Base-by-base conservation (phyloP, 2,888 invertebrate genomes). In the Smittia sp. region DNA sequence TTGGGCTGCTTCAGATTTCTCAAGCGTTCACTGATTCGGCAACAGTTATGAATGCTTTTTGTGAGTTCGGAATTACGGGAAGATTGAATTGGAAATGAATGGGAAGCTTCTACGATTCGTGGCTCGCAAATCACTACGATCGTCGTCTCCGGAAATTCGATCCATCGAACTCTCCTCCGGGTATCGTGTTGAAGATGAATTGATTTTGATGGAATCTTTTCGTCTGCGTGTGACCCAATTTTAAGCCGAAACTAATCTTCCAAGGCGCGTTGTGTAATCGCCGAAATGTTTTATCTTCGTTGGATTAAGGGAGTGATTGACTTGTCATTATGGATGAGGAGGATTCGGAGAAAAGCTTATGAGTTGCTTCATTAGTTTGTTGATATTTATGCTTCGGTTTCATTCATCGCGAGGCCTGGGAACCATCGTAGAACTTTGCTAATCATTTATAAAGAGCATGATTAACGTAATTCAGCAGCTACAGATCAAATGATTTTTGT, bases 121-220 rank as follows among this genome's bases (percentile, higher is more conserved):
- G n/a, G 15, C 15, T 46, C 15, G 46, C 15, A 15, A n/a, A 32
- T 32, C 32, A 32, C 32, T 32, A 46, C n/a, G 11, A 11, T 46
- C 46, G 13, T 15, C 46, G 46, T 32, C 32, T 32, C 32, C 32
- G 32, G 32, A 32, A 32, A 32, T 32, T 32, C 32, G 32, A 32
- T 32, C 9, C 32, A 3, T 32, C 32, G 32, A 46, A n/a, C 15
- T 46, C 46, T 46, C 46, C 46, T 3, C 4, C 22, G 9, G 18
- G 9, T 58, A 20, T 58, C 58, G n/a, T 58, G 58, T 58, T 22
- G 58, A 18, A 3, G 58, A 58, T 58, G 58, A 58, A 58, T 58
- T 58, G 58, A 58, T 58, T 58, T 22, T 58, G 58, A 58, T 58
- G 58, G 22, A 58, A 58, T 58, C 22, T 20, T n/a, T 58, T 58